Evolutionary conservation across 2,113 vertebrate species (phyloP).

Genomic region (Pygoscelis adeliae): DNA sequence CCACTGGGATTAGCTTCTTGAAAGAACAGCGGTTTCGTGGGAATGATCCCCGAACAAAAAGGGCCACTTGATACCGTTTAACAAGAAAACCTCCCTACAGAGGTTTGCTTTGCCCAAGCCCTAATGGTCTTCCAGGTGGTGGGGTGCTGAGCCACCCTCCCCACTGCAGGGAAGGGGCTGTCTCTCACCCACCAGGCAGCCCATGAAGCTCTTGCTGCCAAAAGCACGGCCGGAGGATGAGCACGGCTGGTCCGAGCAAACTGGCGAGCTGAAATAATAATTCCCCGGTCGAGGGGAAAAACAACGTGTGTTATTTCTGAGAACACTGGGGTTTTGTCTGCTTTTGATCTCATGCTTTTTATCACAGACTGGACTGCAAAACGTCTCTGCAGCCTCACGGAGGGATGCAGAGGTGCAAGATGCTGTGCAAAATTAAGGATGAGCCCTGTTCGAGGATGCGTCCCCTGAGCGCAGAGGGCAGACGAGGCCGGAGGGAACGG

Average conservation of each 20-base stretch:
- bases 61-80: not conserved
- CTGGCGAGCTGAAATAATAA: not conserved
- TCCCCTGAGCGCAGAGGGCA: accelerated
- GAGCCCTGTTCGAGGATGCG: not conserved
- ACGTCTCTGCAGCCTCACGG: accelerated
- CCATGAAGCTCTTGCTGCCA: not conserved
- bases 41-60: accelerated
- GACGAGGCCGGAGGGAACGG: not conserved
- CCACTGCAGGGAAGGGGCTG: not conserved
- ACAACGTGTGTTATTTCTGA: not conserved
- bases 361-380: accelerated
- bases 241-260: not conserved
- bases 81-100: not conserved
- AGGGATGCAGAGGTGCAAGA: not conserved
- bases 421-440: not conserved
- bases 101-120: not conserved
- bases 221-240: not conserved
- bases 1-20: not conserved
- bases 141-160: not conserved
- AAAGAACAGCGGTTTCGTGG: not conserved
- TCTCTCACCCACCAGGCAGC: not conserved
- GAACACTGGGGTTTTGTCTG: not conserved
- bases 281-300: not conserved
- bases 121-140: not conserved
- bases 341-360: not conserved